A percentile compares a stretch with the other conserved stretches of the same genome.
Evolutionary conservation across 2,797 vertebrate species (phyloP).

Genomic region (Takifugu rubripes): DNA sequence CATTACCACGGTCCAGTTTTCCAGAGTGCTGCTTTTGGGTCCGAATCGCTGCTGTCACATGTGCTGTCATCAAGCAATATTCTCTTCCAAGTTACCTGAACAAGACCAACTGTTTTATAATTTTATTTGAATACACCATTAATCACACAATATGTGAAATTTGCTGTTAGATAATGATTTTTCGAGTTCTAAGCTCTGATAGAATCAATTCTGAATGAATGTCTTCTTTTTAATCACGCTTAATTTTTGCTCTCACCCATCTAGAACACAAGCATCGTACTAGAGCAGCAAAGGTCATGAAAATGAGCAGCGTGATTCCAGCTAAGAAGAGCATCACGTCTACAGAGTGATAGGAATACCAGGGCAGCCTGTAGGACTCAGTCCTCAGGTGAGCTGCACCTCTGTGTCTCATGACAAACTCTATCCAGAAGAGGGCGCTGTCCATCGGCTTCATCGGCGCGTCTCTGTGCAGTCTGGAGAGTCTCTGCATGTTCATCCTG

Average conservation of each 20-base stretch:
- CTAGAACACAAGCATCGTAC: conserved; percentile 39
- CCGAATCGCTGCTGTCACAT: too few species aligned
- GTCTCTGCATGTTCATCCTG: too few species aligned
- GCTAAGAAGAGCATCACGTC: conserved; percentile 53
- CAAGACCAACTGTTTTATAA: too few species aligned
- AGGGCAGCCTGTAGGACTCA: conserved; percentile 56
- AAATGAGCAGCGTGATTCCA: conserved; percentile 17
- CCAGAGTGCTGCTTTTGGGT: too few species aligned
- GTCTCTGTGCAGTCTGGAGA: too few species aligned
- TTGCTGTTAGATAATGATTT: too few species aligned
- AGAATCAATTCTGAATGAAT: not conserved
- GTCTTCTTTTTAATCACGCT: conserved; percentile 6
- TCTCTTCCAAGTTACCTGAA: too few species aligned
- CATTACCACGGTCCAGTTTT: too few species aligned
- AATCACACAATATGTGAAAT: too few species aligned
- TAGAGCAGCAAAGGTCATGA: conserved; percentile 18
- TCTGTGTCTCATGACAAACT: conserved; percentile 74
- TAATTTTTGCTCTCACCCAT: conserved; percentile 28
- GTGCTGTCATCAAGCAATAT: too few species aligned
- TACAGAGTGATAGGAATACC: conserved; percentile 65
- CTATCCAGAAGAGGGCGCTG: conserved; percentile 73
- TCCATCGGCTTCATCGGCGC: conserved; percentile 36
- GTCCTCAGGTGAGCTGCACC: conserved; percentile 67
- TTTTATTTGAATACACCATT: too few species aligned
- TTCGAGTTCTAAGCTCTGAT: too few species aligned